phyloP scores from a whole-genome alignment of 2,797 vertebrate genomes.

The Lepus oiostolus region DNA sequence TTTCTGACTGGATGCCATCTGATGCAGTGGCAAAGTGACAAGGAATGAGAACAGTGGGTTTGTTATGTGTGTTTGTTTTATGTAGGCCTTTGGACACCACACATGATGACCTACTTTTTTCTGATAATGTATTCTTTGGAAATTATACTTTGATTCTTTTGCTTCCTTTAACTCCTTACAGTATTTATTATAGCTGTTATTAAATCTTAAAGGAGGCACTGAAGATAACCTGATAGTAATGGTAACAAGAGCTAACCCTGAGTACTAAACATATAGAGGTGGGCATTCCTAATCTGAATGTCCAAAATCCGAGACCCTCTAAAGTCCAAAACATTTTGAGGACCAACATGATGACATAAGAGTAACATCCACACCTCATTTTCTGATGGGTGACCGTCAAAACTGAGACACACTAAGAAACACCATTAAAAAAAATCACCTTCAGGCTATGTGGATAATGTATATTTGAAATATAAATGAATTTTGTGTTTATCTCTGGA shows the following conservation, averaged over 20 bases:
- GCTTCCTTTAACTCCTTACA: neutral
- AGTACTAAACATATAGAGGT: neutral
- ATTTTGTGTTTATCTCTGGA: too few species aligned
- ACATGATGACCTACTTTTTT: neutral
- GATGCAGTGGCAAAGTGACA: accelerated
- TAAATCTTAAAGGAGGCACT: neutral
- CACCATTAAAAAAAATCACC: too few species aligned
- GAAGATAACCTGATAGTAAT: neutral
- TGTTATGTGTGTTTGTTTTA: neutral
- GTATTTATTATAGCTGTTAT: neutral
- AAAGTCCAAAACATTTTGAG: too few species aligned
- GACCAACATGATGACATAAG: too few species aligned
- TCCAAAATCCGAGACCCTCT: too few species aligned
- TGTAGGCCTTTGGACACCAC: neutral
- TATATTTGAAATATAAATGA: too few species aligned
- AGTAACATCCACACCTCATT: too few species aligned
- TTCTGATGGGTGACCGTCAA: too few species aligned
- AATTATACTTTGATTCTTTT: neutral
- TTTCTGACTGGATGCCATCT: accelerated
- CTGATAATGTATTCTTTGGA: neutral
- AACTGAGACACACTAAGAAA: too few species aligned
- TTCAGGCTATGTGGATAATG: too few species aligned
- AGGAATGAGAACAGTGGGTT: neutral
- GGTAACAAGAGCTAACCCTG: neutral
- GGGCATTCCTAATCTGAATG: too few species aligned